Percentiles rank a stretch among this genome's conserved stretches.
Evolutionary conservation across 1,140 invertebrate species (phyloP).

Genomic region (Trigoniulus corallinus): DNA sequence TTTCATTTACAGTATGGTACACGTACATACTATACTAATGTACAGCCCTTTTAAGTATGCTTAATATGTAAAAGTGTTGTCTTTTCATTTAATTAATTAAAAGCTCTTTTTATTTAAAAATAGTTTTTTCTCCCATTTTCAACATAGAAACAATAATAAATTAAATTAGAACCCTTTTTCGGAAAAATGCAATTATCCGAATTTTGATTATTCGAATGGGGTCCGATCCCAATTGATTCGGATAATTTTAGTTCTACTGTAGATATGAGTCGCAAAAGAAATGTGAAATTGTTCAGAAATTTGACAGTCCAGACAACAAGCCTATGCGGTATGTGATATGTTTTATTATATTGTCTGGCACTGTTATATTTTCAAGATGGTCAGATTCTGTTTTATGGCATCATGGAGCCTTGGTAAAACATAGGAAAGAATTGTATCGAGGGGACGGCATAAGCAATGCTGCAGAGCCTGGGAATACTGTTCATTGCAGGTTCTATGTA

Average conservation of each 20-base stretch:
- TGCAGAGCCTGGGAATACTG: conserved; percentile 63
- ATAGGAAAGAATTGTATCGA: conserved; percentile 59
- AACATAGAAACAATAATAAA: too few relatives aligned
- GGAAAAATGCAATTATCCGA: too few relatives aligned
- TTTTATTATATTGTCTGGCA: conserved; percentile 4
- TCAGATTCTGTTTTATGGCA: conserved; percentile 53
- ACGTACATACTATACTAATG: too few relatives aligned
- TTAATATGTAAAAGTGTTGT: too few relatives aligned
- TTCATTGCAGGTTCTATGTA: conserved; percentile 70
- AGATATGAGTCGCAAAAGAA: background rate
- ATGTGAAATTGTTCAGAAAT: background rate
- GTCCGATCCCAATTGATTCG: too few relatives aligned
- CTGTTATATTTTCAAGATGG: conserved; percentile 35
- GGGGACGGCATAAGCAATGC: conserved; percentile 55
- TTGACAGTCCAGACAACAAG: background rate
- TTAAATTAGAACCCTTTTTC: too few relatives aligned
- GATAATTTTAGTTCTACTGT: background rate
- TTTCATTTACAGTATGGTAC: too few relatives aligned
- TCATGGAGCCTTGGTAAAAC: conserved; percentile 58
- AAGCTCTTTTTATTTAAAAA: too few relatives aligned
- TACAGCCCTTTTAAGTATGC: too few relatives aligned
- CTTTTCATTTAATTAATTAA: too few relatives aligned
- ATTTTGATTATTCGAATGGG: too few relatives aligned
- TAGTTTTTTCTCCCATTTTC: too few relatives aligned
- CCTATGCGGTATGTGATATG: conserved; percentile 4